Conservation (phyloP, 2,888 invertebrate species). For the Entomobrya multifasciata region DNA sequence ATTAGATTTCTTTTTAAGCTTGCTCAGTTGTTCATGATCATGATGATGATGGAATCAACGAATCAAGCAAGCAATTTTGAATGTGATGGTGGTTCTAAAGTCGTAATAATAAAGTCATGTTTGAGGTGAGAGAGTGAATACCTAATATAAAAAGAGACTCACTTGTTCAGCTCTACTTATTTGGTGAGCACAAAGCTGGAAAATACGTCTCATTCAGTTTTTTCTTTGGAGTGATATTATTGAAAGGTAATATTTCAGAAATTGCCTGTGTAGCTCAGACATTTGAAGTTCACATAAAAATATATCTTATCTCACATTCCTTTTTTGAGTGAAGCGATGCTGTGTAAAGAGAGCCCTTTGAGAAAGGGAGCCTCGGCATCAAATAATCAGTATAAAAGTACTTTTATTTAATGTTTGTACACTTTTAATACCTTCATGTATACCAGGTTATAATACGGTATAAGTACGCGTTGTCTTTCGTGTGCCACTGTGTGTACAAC, state of each 20-base stretch:
- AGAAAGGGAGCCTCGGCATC: not conserved
- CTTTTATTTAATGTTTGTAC: slow-evolving; percentile 49
- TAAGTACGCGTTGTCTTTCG: too few species aligned
- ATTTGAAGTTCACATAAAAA: slow-evolving; percentile 19
- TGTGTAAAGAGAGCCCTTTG: not conserved
- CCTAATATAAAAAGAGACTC: not conserved
- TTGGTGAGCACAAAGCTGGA: not conserved
- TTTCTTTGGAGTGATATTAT: not conserved
- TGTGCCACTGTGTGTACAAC: too few species aligned
- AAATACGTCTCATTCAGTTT: too few species aligned
- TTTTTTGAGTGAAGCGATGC: slow-evolving; percentile 10
- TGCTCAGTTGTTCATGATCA: slow-evolving; percentile 9
- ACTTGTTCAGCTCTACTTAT: not conserved
- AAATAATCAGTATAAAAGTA: not conserved
- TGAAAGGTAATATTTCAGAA: slow-evolving; percentile 14
- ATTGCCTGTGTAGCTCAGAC: not conserved
- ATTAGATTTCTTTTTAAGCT: slow-evolving; percentile 58
- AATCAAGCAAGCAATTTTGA: not conserved
- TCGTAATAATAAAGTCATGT: slow-evolving; percentile 17
- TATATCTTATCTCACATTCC: slow-evolving; percentile 27
- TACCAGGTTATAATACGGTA: too few species aligned
- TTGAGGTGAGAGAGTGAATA: slow-evolving; percentile 31
- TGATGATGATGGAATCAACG: too few species aligned
- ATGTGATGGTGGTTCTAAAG: not conserved
- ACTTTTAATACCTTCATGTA: not conserved